A percentile compares a stretch with the other conserved stretches of the same genome.
Conservation (phyloP, 2,888 invertebrate genomes). For the Pegoplata infirma region DNA sequence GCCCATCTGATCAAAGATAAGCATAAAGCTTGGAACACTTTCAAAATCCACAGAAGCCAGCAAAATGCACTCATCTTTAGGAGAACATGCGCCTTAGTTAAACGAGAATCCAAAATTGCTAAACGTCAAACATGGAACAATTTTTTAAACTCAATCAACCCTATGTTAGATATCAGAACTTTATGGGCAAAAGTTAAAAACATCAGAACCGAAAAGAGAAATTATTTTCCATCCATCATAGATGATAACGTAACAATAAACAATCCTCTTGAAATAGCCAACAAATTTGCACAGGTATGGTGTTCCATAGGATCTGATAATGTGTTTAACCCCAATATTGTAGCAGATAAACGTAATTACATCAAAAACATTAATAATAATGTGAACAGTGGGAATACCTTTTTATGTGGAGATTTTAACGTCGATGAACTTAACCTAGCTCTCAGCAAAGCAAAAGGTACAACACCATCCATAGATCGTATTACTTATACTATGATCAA, state of each 20-base stretch:
- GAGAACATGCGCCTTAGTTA: neutral
- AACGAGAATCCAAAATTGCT: neutral
- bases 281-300: neutral
- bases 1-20: neutral
- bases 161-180: neutral
- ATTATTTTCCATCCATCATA: neutral
- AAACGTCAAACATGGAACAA: neutral
- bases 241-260: neutral
- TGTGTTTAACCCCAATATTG: neutral
- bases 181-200: neutral
- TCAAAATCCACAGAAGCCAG: neutral
- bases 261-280: constrained; percentile 2
- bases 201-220: neutral
- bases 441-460: neutral
- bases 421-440: neutral
- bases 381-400: no score
- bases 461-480: neutral
- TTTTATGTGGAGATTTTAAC: neutral
- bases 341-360: neutral
- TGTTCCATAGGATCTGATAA: neutral
- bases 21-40: neutral
- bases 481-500: constrained; percentile 26
- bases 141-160: neutral
- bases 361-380: neutral
- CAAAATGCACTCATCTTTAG: neutral